phyloP scores from a whole-genome alignment of 2,888 invertebrate genomes.

The Drosophila nigricruria region DNA sequence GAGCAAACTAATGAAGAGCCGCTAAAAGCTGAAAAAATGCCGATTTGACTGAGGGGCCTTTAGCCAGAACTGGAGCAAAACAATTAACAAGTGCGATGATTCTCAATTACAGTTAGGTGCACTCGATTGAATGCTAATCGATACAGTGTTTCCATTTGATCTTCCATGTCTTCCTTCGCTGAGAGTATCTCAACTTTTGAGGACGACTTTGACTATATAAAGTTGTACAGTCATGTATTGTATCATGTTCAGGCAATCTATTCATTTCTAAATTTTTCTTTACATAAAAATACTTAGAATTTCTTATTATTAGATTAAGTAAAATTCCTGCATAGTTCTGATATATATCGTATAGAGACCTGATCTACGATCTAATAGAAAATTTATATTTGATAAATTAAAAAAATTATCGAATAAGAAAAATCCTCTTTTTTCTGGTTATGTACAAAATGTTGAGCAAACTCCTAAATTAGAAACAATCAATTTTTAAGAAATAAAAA shows the following conservation, averaged over 20 bases:
- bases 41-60: too few species aligned
- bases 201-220: too few species aligned
- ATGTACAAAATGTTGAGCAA: not conserved
- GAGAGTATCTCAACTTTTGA: not conserved
- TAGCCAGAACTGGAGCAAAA: conserved; percentile 57
- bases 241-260: too few species aligned
- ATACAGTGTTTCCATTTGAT: conserved; percentile 27
- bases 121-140: conserved; percentile 72
- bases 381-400: not conserved
- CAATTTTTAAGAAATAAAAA: too few species aligned
- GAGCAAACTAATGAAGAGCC: conserved; percentile 34
- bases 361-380: not conserved
- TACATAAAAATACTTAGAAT: too few species aligned
- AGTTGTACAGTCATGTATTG: too few species aligned
- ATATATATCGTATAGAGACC: not conserved
- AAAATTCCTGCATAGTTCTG: not conserved
- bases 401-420: not conserved
- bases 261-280: too few species aligned
- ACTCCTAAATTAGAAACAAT: not conserved
- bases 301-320: too few species aligned
- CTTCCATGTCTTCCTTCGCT: fast-evolving
- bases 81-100: conserved; percentile 66
- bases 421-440: not conserved
- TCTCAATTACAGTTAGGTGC: conserved; percentile 67
- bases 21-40: not conserved